Evolutionary conservation across 2,888 invertebrate species (phyloP).

Genomic region (Punctoribates punctum): DNA sequence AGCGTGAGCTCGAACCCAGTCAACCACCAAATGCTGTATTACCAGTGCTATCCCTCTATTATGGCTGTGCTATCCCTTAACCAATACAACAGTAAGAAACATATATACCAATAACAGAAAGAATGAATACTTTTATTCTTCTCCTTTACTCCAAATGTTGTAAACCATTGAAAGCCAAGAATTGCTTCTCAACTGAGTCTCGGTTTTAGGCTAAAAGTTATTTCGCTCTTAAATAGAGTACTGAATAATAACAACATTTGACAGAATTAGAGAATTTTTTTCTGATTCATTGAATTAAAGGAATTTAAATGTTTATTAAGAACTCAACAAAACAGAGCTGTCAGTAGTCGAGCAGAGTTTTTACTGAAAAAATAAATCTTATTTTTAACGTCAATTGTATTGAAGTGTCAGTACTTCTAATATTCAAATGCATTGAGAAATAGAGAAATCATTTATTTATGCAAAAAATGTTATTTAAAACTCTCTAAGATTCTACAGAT

Average conservation of each 20-base stretch:
- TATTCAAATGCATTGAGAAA: slow-evolving; percentile 16
- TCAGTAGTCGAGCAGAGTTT: neutral
- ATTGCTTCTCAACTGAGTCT: neutral
- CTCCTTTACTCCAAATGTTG: neutral
- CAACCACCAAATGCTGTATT: slow-evolving; percentile 31
- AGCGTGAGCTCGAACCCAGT: slow-evolving; percentile 24
- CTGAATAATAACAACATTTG: slow-evolving; percentile 20
- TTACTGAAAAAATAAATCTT: neutral
- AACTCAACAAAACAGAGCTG: neutral
- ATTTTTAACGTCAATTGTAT: neutral
- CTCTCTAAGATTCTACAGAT: neutral
- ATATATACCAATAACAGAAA: neutral
- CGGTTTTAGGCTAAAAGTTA: neutral
- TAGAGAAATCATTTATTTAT: slow-evolving; percentile 23
- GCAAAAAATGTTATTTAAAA: neutral
- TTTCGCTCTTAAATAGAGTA: neutral
- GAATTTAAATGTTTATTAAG: slow-evolving; percentile 5
- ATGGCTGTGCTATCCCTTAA: neutral
- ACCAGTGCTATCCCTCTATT: neutral
- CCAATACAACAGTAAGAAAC: neutral
- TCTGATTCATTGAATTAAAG: neutral
- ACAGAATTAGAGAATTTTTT: slow-evolving; percentile 16
- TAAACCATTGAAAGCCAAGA: neutral
- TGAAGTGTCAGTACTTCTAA: neutral
- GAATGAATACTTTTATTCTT: slow-evolving; percentile 15